A percentile compares a stretch with the other conserved stretches of the same genome.
These are phyloP conservation scores for Percopsis transmontana DNA, from an alignment of 2,113 vertebrate species.

Conservation along the genomic window DNA sequence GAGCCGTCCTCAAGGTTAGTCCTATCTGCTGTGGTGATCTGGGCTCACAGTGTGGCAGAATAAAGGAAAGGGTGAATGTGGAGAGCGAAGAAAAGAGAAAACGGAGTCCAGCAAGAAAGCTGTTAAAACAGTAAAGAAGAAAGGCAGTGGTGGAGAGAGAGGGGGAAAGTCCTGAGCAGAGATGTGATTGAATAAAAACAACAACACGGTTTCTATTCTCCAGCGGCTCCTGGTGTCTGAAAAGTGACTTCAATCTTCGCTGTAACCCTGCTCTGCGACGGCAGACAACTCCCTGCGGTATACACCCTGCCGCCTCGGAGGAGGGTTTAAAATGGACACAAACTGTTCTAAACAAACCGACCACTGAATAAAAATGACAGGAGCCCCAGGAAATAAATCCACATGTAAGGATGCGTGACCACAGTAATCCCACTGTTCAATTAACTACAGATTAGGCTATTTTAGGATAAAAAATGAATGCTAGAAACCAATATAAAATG, in stretches of 20 bases:
- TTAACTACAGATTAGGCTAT: background rate
- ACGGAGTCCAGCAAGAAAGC: constrained; percentile 24
- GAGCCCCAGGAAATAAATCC: constrained; percentile 42
- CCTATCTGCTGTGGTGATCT: constrained; percentile 51
- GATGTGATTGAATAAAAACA: constrained; percentile 50
- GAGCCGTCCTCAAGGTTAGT: constrained; percentile 40
- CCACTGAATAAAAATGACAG: constrained; percentile 53
- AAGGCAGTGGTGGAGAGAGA: background rate
- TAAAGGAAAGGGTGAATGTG: constrained; percentile 32
- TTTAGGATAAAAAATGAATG: background rate
- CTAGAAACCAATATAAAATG: background rate
- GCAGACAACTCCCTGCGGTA: constrained; percentile 55
- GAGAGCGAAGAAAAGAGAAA: constrained; percentile 17
- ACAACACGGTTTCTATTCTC: constrained; percentile 54
- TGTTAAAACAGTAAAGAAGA: constrained; percentile 4
- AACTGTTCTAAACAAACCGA: constrained; percentile 66
- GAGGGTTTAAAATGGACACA: constrained; percentile 66
- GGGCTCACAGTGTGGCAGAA: constrained; percentile 34
- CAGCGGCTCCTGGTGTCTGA: constrained; percentile 48
- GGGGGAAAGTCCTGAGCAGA: constrained; percentile 21
- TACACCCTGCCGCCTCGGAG: constrained; percentile 44
- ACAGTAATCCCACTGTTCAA: too few relatives aligned
- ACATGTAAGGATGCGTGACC: constrained; percentile 9
- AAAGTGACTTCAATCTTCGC: constrained; percentile 49
- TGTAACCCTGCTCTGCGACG: constrained; percentile 49